Base-by-base conservation (phyloP, 1,140 invertebrate genomes). In the Pomacea maculata region DNA sequence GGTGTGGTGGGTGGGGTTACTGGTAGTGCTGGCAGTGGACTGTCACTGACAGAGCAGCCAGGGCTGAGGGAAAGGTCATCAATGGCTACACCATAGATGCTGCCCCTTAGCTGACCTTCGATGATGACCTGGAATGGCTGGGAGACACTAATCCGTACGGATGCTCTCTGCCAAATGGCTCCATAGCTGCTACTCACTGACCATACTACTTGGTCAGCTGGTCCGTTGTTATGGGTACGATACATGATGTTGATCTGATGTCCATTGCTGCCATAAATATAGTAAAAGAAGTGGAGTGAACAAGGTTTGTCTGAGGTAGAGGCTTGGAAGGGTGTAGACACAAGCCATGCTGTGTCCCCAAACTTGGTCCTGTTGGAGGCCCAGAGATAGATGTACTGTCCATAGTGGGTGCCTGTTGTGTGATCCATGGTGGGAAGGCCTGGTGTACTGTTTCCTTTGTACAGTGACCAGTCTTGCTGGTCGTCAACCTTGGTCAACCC, bases 281-380 rank as follows among this genome's bases (percentile, higher is more conserved):
- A 88, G 74, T 91, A 90, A 77, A 83, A 90, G 67, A 90, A 84
- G 45, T 86, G 75, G 21, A 87, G 15, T 61, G 64, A n/a, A 70
- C 86, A 84, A 19, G 57, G 52, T 57, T 19, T 72, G 45, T 67
- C 25, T 19, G n/a, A 61, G 21, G 34, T 71, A n/a, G 80, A 70
- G 19, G 19, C 67, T 52, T 45, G 64, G 65, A 80, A 29, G 75
- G 84, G 79, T 21, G 67, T 81, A 10, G 86, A 84, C 2, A 85
- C 5, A 9, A 89, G 79, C 87, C 87, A 88, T 9, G 88, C 84
- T 76, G 80, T 89, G 67, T 85, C 80, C 57, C 85, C 84, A 84
- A 95, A 94, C n/a, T 94, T 94, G 15, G 57, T 61, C 54, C 80
- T 83, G 79, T 83, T 67, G 14, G 86, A 85, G 6, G 88, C 82